These are phyloP conservation scores for Chironex yamaguchii DNA, from an alignment of 30 jellyfish, hydroid and myxozoan genomes.

Conservation along the genomic window DNA sequence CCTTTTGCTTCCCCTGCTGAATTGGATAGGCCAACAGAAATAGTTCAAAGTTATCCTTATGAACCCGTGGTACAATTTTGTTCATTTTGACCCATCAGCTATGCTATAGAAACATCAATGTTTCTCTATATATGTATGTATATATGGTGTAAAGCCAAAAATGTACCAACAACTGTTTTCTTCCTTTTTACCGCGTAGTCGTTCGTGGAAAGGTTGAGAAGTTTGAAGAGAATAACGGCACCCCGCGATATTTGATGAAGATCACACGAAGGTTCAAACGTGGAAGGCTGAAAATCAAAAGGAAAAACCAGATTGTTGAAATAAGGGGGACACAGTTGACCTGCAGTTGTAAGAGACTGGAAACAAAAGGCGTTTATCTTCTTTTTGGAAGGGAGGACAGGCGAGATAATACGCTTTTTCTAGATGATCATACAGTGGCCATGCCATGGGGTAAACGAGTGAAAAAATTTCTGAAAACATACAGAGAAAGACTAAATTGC, in stretches of 20 bases:
- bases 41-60: too few relatives aligned
- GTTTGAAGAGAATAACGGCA: constrained; percentile 67
- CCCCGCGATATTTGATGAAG: constrained; percentile 43
- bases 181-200: constrained; percentile 8
- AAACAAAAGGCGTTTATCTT: constrained; percentile 68
- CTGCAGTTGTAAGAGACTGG: constrained; percentile 74
- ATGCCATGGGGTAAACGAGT: constrained; percentile 82
- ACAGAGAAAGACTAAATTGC: constrained; percentile 72
- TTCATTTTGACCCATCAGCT: too few relatives aligned
- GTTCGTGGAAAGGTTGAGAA: constrained; percentile 80
- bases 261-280: constrained; percentile 78
- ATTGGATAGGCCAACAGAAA: too few relatives aligned
- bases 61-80: too few relatives aligned
- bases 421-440: constrained; percentile 77
- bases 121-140: too few relatives aligned
- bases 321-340: constrained; percentile 71
- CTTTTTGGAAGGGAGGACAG: constrained; percentile 85
- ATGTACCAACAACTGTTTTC: too few relatives aligned
- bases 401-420: constrained; percentile 69
- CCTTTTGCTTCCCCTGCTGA: too few relatives aligned
- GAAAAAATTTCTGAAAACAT: constrained; percentile 71
- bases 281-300: constrained; percentile 71
- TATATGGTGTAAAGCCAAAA: too few relatives aligned
- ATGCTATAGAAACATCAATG: too few relatives aligned
- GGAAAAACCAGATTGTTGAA: constrained; percentile 77